Conservation (phyloP, 2,797 vertebrate species). For the Rhinophrynus dorsalis region DNA sequence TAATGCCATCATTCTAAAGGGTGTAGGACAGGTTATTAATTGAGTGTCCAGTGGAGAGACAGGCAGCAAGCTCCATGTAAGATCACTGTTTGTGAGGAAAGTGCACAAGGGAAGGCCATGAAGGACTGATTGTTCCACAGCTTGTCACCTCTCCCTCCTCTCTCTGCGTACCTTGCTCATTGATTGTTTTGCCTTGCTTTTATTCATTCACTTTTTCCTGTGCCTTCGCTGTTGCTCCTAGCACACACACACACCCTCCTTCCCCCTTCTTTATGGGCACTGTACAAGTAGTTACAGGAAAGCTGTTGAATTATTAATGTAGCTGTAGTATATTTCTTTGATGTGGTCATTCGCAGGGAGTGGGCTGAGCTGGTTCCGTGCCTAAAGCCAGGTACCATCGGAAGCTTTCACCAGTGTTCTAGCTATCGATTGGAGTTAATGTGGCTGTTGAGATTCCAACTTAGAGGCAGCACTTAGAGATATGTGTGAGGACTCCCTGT, state of each 20-base stretch:
- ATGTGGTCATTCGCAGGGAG: constrained; percentile 29
- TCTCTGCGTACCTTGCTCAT: not conserved
- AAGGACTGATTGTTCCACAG: too few species aligned
- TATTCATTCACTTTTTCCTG: constrained; percentile 11
- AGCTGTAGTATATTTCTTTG: constrained; percentile 37
- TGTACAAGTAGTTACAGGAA: constrained; percentile 32
- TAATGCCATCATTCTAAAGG: too few species aligned
- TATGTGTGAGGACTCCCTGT: constrained; percentile 9
- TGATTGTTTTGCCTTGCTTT: not conserved
- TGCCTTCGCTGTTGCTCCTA: not conserved
- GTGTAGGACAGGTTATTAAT: too few species aligned
- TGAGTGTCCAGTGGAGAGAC: too few species aligned
- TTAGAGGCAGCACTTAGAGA: not conserved
- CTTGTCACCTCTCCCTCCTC: not conserved
- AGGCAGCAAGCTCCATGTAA: not conserved
- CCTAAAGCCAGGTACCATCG: constrained; percentile 22
- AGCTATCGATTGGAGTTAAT: constrained; percentile 20
- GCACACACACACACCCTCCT: not conserved
- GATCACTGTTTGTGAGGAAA: too few species aligned
- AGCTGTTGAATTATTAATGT: constrained; percentile 40
- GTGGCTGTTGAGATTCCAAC: constrained; percentile 21
- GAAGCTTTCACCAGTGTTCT: constrained; percentile 31
- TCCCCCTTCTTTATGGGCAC: constrained; percentile 5
- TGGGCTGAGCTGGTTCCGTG: constrained; percentile 27
- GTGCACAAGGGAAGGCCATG: too few species aligned